These are phyloP conservation scores for Thamnophis sirtalis DNA, from an alignment of 2,113 vertebrate species.

Conservation along the genomic window DNA sequence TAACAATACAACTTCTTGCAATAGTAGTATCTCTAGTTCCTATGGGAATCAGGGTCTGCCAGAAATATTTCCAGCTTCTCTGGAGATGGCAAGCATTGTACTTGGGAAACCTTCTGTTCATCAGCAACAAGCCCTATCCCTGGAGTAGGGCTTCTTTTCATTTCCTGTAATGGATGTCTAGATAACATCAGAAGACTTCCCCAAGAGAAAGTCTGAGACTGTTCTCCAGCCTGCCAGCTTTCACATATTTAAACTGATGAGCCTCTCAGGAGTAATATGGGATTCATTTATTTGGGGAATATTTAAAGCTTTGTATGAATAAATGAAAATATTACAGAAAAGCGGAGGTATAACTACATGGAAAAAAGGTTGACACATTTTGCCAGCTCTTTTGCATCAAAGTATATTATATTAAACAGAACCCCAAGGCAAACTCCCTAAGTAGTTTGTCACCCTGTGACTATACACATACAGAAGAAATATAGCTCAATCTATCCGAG, in stretches of 20 bases:
- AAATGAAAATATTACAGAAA: constrained; percentile 48
- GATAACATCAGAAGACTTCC: background rate
- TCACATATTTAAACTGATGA: background rate
- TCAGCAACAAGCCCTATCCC: background rate
- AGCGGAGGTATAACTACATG: constrained; percentile 35
- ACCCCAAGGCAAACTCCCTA: constrained; percentile 59
- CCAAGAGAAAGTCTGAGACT: background rate
- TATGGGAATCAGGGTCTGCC: background rate
- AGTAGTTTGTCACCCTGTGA: constrained; percentile 54
- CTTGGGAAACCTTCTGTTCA: background rate
- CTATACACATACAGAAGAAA: constrained; percentile 61
- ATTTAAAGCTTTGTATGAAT: constrained; percentile 44
- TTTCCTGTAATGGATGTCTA: background rate
- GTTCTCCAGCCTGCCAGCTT: background rate
- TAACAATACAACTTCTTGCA: background rate
- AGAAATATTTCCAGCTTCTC: background rate
- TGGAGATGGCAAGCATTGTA: background rate
- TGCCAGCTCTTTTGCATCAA: constrained; percentile 64
- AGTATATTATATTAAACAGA: constrained; percentile 61
- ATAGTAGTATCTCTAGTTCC: background rate
- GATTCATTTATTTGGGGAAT: constrained; percentile 44
- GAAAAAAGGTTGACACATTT: constrained; percentile 62
- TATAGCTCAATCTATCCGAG: constrained; percentile 60
- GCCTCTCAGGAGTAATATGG: constrained; percentile 25
- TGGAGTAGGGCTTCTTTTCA: background rate